phyloP scores from a whole-genome alignment of 2,113 vertebrate genomes.

The Tor tambroides region DNA sequence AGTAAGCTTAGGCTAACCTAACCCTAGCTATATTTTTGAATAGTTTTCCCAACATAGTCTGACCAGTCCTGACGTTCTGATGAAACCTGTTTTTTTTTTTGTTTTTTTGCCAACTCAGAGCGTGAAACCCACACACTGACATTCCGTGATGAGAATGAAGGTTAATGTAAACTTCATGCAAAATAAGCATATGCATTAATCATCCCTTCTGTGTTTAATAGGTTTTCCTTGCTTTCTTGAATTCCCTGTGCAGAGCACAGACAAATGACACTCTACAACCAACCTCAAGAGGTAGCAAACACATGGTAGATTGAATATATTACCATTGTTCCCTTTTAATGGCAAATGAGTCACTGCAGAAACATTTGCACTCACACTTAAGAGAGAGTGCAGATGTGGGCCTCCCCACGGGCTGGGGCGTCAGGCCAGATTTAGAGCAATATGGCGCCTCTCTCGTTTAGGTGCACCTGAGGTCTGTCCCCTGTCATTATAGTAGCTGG shows the following conservation, averaged over 20 bases:
- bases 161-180: conserved; percentile 65
- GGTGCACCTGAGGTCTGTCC: neutral
- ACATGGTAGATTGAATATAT: conserved; percentile 8
- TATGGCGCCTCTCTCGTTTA: neutral
- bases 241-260: neutral
- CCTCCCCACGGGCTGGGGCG: neutral
- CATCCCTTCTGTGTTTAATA: conserved; percentile 69
- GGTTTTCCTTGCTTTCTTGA: conserved; percentile 42
- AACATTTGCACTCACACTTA: neutral
- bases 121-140: conserved; percentile 65
- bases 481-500: neutral
- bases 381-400: conserved; percentile 32
- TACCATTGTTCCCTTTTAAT: conserved; percentile 13
- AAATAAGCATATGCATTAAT: conserved; percentile 68
- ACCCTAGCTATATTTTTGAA: neutral
- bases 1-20: neutral
- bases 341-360: neutral
- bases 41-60: neutral
- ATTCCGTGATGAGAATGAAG: conserved; percentile 54
- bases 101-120: conserved; percentile 29
- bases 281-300: conserved; percentile 18
- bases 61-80: neutral
- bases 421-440: conserved; percentile 31
- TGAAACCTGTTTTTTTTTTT: neutral
- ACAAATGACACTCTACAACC: conserved; percentile 12